These are phyloP conservation scores for Euphonia xanthogaster DNA, from an alignment of 2,797 vertebrate genomes.

Conservation along the genomic window DNA sequence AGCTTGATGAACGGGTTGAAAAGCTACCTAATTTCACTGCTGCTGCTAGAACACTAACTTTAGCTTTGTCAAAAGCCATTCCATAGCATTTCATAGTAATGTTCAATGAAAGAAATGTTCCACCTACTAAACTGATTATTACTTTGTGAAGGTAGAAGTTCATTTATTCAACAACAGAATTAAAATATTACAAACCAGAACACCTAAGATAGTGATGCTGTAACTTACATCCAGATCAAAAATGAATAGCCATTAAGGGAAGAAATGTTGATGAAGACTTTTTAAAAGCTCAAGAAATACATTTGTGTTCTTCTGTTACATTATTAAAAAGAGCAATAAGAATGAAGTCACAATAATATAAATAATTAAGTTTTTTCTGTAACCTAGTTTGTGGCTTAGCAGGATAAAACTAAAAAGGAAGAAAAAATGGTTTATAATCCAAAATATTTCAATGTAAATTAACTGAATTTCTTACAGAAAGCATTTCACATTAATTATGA, in stretches of 20 bases:
- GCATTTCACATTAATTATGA: not conserved
- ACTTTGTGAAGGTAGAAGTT: not conserved
- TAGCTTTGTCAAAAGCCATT: not conserved
- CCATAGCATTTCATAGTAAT: not conserved
- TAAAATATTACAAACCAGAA: not conserved
- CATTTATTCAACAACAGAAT: not conserved
- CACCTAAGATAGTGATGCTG: not conserved
- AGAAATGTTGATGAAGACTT: not conserved
- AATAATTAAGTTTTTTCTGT: conserved; percentile 24
- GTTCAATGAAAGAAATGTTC: not conserved
- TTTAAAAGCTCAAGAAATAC: not conserved
- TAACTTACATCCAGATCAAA: not conserved
- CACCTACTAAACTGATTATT: not conserved
- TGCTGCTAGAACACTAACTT: not conserved
- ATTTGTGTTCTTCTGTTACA: not conserved
- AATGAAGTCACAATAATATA: conserved; percentile 3
- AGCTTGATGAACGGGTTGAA: not conserved
- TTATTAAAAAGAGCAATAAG: conserved; percentile 21
- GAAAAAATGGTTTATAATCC: not conserved
- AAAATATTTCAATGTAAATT: not conserved
- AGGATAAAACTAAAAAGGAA: not conserved
- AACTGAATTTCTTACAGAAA: not conserved
- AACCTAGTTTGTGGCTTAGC: conserved; percentile 6
- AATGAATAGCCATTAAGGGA: not conserved
- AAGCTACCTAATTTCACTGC: not conserved